Conservation (phyloP, 2,888 invertebrate species). For the Pollenia labialis region DNA sequence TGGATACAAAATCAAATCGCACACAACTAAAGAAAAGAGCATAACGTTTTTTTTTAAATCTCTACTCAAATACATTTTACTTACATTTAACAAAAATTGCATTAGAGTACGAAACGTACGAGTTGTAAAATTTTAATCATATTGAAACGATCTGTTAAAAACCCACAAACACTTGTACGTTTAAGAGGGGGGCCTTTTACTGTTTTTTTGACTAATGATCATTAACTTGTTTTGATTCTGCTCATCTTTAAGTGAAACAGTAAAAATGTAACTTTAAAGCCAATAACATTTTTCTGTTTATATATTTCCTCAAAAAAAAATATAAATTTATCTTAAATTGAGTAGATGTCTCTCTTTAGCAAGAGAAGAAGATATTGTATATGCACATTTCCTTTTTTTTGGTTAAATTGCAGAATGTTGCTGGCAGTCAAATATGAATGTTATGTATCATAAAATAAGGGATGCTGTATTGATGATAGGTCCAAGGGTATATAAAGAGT, state of each 20-base stretch:
- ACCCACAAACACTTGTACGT: neutral
- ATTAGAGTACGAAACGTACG: conserved; percentile 4
- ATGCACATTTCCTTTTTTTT: too few relatives aligned
- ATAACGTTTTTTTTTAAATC: conserved; percentile 21
- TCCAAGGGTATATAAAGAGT: too few relatives aligned
- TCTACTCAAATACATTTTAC: conserved; percentile 21
- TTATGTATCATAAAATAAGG: too few relatives aligned
- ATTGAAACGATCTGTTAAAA: conserved; percentile 7
- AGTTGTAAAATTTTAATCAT: neutral
- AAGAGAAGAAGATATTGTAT: too few relatives aligned
- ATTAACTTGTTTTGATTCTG: neutral
- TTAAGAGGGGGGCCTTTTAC: neutral
- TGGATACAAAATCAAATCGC: neutral
- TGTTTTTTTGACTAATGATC: neutral
- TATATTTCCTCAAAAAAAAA: too few relatives aligned
- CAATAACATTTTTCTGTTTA: neutral
- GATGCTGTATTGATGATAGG: too few relatives aligned
- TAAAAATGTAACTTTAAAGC: neutral
- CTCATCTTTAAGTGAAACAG: conserved; percentile 1
- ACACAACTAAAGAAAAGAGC: conserved; percentile 15
- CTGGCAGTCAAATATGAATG: too few relatives aligned
- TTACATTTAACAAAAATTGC: conserved; percentile 41
- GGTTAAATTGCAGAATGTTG: too few relatives aligned
- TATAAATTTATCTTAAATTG: too few relatives aligned
- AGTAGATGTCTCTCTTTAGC: too few relatives aligned